Evolutionary conservation across 2,888 invertebrate genomes (phyloP).

Genomic region (Hypselothyrea guttata): DNA sequence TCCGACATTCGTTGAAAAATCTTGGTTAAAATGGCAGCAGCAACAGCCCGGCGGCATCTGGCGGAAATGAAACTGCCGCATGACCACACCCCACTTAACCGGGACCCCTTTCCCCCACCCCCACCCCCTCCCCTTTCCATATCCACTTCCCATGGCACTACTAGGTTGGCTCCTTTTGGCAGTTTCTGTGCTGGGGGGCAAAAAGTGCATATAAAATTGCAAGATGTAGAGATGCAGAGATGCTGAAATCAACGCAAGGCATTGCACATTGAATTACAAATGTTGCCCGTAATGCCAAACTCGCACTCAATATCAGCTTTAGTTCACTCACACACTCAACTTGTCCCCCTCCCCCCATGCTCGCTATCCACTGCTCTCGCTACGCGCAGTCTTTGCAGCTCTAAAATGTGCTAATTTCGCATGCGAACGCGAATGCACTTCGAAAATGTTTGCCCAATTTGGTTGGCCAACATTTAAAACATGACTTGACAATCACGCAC

Average conservation of each 20-base stretch:
- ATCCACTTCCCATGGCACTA: too few relatives aligned
- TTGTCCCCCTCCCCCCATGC: neutral
- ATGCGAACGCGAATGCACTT: constrained; percentile 59
- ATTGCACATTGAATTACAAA: constrained; percentile 72
- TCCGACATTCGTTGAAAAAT: constrained; percentile 33
- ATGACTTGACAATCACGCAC: constrained; percentile 74
- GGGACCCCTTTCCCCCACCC: neutral
- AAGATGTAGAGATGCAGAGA: constrained; percentile 42
- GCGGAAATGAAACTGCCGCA: constrained; percentile 69
- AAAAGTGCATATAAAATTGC: constrained; percentile 30
- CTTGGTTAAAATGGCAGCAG: constrained; percentile 24
- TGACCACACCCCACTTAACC: constrained; percentile 26
- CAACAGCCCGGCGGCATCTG: constrained; percentile 36
- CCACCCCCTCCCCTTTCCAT: neutral
- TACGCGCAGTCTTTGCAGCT: neutral
- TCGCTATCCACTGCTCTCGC: constrained; percentile 35
- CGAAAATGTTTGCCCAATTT: constrained; percentile 75
- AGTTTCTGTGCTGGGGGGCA: neutral
- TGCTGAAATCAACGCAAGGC: constrained; percentile 63
- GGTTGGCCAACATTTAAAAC: constrained; percentile 75
- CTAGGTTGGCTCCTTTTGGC: neutral
- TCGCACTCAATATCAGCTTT: neutral
- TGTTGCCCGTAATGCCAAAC: constrained; percentile 36
- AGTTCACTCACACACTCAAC: constrained; percentile 2
- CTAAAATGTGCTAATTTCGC: constrained; percentile 68